phyloP scores from a whole-genome alignment of 2,113 vertebrate genomes.

The Entomyzon cyanotis region DNA sequence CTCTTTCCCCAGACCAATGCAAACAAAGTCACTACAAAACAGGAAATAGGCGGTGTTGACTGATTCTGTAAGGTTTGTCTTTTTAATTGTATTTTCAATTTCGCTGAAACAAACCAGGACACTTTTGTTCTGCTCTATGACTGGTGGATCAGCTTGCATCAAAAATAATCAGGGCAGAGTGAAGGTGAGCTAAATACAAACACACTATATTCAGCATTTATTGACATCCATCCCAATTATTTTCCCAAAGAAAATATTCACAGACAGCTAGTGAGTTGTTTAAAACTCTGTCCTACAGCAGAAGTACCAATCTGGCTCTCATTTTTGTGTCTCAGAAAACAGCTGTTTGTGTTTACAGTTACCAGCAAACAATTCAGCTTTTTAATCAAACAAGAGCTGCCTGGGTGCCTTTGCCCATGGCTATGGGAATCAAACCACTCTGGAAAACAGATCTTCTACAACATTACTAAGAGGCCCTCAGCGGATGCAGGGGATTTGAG shows the following conservation, averaged over 20 bases:
- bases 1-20: neutral
- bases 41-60: neutral
- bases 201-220: neutral
- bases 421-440: slow-evolving; percentile 66
- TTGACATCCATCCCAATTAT: neutral
- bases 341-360: slow-evolving; percentile 64
- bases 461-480: slow-evolving; percentile 47
- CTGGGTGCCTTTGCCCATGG: slow-evolving; percentile 54
- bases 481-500: slow-evolving; percentile 67
- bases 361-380: slow-evolving; percentile 48
- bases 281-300: neutral
- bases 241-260: slow-evolving; percentile 1
- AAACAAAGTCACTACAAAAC: neutral
- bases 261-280: neutral
- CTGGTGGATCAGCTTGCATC: neutral
- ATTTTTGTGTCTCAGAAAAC: slow-evolving; percentile 25
- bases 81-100: neutral
- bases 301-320: slow-evolving; percentile 12
- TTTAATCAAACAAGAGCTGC: slow-evolving; percentile 59
- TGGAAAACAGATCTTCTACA: slow-evolving; percentile 68
- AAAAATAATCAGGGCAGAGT: neutral
- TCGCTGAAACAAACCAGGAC: neutral
- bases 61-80: neutral
- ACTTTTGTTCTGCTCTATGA: neutral
- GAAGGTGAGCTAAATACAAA: neutral